phyloP scores from a whole-genome alignment of 2,113 vertebrate genomes.

The Ctenomys sociabilis region DNA sequence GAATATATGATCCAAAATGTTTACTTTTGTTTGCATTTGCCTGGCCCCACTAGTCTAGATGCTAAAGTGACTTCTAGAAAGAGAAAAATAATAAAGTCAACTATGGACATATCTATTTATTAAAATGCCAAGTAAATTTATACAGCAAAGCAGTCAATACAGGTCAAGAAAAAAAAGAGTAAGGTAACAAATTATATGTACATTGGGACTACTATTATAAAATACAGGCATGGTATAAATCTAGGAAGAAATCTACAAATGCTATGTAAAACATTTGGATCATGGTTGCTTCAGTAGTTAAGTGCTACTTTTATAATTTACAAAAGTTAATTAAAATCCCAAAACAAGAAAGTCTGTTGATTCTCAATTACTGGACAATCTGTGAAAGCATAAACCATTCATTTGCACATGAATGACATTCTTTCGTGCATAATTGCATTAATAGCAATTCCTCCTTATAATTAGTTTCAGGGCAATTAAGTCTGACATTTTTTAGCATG shows the following conservation, averaged over 20 bases:
- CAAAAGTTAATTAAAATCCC: conserved; percentile 53
- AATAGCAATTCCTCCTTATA: conserved; percentile 35
- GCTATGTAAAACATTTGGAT: background rate
- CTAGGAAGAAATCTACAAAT: background rate
- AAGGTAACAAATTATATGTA: background rate
- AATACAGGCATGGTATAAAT: background rate
- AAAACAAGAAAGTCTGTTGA: conserved; percentile 25
- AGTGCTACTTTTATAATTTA: conserved; percentile 43
- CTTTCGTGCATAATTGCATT: conserved; percentile 47
- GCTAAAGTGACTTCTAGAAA: background rate
- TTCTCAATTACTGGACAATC: background rate
- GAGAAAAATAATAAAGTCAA: background rate
- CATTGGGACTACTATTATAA: background rate
- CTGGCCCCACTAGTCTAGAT: background rate
- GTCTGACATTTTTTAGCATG: conserved; percentile 39
- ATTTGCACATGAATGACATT: conserved; percentile 27
- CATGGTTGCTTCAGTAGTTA: background rate
- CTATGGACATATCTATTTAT: background rate
- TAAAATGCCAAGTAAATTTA: conserved; percentile 9
- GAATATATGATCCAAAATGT: background rate
- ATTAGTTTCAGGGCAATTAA: conserved; percentile 55
- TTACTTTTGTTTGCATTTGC: background rate
- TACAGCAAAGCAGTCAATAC: background rate
- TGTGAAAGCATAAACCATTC: conserved; percentile 13
- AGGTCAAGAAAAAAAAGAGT: background rate